A percentile compares a stretch with the other conserved stretches of the same genome.
phyloP scores from a whole-genome alignment of 2,888 invertebrate species.

The Dexiosoma caninum region DNA sequence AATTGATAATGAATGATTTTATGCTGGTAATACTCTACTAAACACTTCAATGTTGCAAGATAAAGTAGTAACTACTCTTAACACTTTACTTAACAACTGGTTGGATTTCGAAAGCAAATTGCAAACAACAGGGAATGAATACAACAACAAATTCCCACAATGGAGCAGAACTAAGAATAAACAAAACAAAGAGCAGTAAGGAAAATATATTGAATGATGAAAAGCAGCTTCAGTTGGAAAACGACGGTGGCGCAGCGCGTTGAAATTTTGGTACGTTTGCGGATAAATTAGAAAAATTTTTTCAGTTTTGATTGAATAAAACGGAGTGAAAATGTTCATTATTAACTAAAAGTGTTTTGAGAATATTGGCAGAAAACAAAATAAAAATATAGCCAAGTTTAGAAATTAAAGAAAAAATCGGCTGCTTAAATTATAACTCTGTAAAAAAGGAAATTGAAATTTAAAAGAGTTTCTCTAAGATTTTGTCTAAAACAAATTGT shows the following conservation, averaged over 20 bases:
- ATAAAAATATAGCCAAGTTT: background rate
- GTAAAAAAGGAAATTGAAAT: background rate
- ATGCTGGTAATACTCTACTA: background rate
- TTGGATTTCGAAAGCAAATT: slow-evolving; percentile 13
- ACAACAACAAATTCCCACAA: slow-evolving; percentile 3
- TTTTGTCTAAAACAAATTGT: background rate
- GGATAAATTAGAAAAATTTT: slow-evolving; percentile 16
- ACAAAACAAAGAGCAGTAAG: slow-evolving; percentile 46
- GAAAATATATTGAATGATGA: slow-evolving; percentile 25
- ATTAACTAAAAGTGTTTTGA: background rate
- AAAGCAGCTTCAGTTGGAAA: slow-evolving; percentile 56
- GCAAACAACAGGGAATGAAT: slow-evolving; percentile 23
- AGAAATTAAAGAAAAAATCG: background rate
- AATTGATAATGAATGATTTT: background rate
- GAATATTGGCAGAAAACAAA: background rate
- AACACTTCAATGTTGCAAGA: background rate
- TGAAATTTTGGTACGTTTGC: background rate
- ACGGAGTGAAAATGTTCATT: background rate
- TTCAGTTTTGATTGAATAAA: background rate
- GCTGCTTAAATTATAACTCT: background rate
- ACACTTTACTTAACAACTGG: background rate
- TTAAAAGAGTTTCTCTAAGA: slow-evolving; percentile 9
- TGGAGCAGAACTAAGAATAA: slow-evolving; percentile 38
- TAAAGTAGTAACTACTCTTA: background rate
- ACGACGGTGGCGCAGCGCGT: slow-evolving; percentile 59